Conservation (phyloP, 1,140 invertebrate species). For the Oscheius sp. region DNA sequence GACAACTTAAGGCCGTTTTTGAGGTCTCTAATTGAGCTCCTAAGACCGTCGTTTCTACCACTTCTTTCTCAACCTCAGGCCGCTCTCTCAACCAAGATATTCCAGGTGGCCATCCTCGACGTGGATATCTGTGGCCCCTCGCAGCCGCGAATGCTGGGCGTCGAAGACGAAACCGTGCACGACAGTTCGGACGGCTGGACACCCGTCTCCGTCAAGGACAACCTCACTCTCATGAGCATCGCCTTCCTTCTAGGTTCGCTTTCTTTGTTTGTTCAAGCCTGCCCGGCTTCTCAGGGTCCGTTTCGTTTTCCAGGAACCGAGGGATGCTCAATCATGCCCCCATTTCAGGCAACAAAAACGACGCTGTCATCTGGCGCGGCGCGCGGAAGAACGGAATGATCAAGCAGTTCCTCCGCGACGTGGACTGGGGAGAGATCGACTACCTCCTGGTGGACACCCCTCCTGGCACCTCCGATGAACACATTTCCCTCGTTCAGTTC, state of each 20-base stretch:
- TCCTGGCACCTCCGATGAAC: slow-evolving; percentile 93
- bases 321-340: background rate
- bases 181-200: slow-evolving; percentile 94
- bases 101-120: slow-evolving; percentile 76
- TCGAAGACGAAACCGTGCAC: slow-evolving; percentile 71
- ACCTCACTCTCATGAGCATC: slow-evolving; percentile 86
- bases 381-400: slow-evolving; percentile 93
- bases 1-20: no score
- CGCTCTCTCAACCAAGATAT: slow-evolving; percentile 66
- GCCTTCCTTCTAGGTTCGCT: slow-evolving; percentile 73
- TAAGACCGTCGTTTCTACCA: no score
- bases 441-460: slow-evolving; percentile 82
- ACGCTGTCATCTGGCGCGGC: slow-evolving; percentile 90
- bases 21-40: no score
- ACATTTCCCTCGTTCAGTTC: slow-evolving; percentile 74
- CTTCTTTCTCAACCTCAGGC: slow-evolving; percentile 10
- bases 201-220: slow-evolving; percentile 82
- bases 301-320: background rate
- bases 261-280: background rate
- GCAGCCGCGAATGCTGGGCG: slow-evolving; percentile 68
- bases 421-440: slow-evolving; percentile 77
- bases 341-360: slow-evolving; percentile 66
- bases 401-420: slow-evolving; percentile 86
- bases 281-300: background rate
- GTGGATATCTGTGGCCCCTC: slow-evolving; percentile 89